Conservation (phyloP, 2,113 vertebrate genomes). For the cattle (Bos taurus) region DNA sequence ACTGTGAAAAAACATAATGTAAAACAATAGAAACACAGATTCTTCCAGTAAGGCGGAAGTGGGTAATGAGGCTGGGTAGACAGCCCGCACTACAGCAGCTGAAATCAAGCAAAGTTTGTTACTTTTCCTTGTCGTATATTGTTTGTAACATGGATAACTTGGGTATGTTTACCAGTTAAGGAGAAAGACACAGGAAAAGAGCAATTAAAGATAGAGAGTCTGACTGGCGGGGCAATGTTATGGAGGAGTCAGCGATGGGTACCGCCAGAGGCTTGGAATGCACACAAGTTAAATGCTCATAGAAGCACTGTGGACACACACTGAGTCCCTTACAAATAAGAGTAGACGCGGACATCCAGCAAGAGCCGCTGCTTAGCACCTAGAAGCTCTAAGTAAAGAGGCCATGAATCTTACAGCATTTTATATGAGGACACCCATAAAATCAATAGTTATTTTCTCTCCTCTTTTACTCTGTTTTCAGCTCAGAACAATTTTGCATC, state of each 20-base stretch:
- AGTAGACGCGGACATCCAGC: background rate
- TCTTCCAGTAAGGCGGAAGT: background rate
- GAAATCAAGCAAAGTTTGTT: background rate
- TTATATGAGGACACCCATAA: fast-evolving
- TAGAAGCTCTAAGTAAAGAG: no score
- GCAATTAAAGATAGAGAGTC: background rate
- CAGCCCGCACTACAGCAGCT: background rate
- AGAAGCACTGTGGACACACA: background rate
- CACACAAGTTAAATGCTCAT: background rate
- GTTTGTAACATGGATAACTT: background rate
- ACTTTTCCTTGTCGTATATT: background rate
- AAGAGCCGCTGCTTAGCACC: background rate
- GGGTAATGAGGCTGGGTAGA: fast-evolving
- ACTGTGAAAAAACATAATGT: background rate
- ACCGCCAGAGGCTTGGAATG: background rate
- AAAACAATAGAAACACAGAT: background rate
- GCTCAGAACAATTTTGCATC: background rate
- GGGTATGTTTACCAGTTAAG: no score
- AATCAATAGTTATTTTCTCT: background rate
- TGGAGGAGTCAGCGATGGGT: background rate
- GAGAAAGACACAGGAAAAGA: background rate
- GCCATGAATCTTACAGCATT: background rate
- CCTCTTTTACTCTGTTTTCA: background rate
- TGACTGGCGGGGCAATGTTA: no score
- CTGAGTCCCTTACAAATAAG: background rate